Percentiles rank a stretch among this genome's conserved stretches.
phyloP scores from a whole-genome alignment of 1,140 invertebrate genomes.

The Leptinotarsa lineolata region DNA sequence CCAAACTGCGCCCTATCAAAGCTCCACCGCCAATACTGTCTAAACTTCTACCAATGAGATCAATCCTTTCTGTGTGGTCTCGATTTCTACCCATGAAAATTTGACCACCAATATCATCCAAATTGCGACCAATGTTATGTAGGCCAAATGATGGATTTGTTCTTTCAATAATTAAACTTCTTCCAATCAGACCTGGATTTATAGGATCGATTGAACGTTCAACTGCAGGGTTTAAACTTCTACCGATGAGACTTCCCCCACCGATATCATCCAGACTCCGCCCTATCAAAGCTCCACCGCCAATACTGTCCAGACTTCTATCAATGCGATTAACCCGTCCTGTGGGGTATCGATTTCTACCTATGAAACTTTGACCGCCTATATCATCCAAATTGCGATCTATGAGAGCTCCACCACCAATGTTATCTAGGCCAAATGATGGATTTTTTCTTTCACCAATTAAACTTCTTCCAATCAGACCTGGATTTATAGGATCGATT shows the following conservation, averaged over 20 bases:
- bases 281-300: neutral
- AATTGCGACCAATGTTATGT: conserved; percentile 32
- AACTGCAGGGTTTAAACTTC: conserved; percentile 20
- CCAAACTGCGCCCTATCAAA: neutral
- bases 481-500: conserved; percentile 3
- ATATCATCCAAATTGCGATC: conserved; percentile 9
- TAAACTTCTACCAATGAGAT: conserved; percentile 27
- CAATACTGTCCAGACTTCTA: conserved; percentile 26
- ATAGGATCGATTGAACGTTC: neutral
- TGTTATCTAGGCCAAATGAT: conserved; percentile 26
- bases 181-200: conserved; percentile 22
- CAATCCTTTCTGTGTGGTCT: conserved; percentile 36
- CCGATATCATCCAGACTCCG: too few species aligned
- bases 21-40: too few species aligned
- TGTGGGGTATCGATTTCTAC: conserved; percentile 31
- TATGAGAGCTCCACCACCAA: conserved; percentile 30
- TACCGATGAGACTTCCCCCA: conserved; percentile 22
- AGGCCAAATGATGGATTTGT: conserved; percentile 23
- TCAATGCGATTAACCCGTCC: conserved; percentile 28
- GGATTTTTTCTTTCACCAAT: conserved; percentile 30
- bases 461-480: conserved; percentile 24
- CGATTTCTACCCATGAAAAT: conserved; percentile 29
- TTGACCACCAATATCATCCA: conserved; percentile 33
- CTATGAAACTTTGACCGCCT: conserved; percentile 11
- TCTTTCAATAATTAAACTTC: conserved; percentile 30